Percentiles rank a stretch among this genome's conserved stretches.
Evolutionary conservation across 2,888 invertebrate species (phyloP).

Genomic region (Branchipolynoe longqiensis): DNA sequence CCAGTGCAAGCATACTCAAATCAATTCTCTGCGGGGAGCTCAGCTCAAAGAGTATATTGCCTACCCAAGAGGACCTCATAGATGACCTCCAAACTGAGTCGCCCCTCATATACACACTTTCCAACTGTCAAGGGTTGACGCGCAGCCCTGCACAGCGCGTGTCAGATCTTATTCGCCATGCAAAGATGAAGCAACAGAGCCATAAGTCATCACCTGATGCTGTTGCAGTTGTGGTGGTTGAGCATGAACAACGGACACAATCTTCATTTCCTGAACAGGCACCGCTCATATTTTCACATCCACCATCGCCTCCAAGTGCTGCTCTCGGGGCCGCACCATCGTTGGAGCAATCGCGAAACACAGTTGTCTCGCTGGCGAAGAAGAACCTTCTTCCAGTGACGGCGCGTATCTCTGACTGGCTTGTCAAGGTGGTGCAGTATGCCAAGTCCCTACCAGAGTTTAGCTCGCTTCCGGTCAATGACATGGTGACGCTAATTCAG

Average conservation of each 20-base stretch:
- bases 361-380: constrained; percentile 79
- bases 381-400: constrained; percentile 80
- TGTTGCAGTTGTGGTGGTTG: no score
- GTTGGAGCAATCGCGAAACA: constrained; percentile 62
- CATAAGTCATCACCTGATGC: not conserved
- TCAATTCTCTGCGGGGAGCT: constrained; percentile 12
- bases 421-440: constrained; percentile 78
- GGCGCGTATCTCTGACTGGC: constrained; percentile 79
- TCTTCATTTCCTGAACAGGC: no score
- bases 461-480: constrained; percentile 74
- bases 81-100: not conserved
- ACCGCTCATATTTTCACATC: not conserved
- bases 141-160: constrained; percentile 11
- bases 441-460: constrained; percentile 79
- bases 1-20: constrained; percentile 16
- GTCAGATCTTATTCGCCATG: not conserved
- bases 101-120: constrained; percentile 1
- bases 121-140: constrained; percentile 7
- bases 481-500: constrained; percentile 76
- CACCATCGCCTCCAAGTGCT: no score
- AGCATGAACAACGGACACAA: no score
- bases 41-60: not conserved
- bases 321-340: no score
- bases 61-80: not conserved
- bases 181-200: not conserved